Percentiles rank a stretch among this genome's conserved stretches.
Evolutionary conservation across 2,797 vertebrate genomes (phyloP).

Genomic region (Micropoecilia bifurca): DNA sequence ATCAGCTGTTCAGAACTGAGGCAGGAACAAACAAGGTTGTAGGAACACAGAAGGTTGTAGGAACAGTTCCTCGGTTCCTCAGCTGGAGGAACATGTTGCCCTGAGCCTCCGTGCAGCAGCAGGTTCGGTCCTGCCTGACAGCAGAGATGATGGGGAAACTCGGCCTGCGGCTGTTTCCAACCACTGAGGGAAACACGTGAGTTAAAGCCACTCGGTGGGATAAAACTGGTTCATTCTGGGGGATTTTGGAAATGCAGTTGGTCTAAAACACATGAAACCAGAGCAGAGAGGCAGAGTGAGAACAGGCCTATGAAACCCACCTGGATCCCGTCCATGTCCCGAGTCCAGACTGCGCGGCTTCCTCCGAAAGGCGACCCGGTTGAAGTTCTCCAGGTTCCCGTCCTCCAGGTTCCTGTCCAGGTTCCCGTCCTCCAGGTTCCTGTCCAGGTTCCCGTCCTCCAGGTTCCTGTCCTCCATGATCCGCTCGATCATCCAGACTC

Average conservation of each 20-base stretch:
- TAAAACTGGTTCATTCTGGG: not conserved
- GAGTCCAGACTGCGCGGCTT: conserved; percentile 54
- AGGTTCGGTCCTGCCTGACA: conserved; percentile 53
- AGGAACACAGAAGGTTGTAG: not conserved
- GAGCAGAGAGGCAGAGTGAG: not conserved
- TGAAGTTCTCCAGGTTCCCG: conserved; percentile 72
- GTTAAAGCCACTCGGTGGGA: not conserved
- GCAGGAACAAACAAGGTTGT: not conserved
- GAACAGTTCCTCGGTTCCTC: not conserved
- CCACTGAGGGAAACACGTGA: conserved; percentile 16
- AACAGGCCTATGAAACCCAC: conserved; percentile 47
- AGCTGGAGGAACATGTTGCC: conserved; percentile 21
- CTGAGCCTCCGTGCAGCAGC: conserved; percentile 42
- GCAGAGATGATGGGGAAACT: conserved; percentile 40
- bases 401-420: conserved; percentile 73
- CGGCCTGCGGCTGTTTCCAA: conserved; percentile 29
- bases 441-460: conserved; percentile 66
- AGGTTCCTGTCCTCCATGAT: conserved; percentile 32
- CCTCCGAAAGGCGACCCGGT: conserved; percentile 78
- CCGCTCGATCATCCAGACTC: conserved; percentile 64
- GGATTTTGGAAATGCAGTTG: not conserved
- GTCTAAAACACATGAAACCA: not conserved
- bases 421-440: conserved; percentile 63
- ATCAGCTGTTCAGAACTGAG: not conserved
- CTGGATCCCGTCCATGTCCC: conserved; percentile 45